Conservation (phyloP, 2,113 vertebrate genomes). For the Sylvietta virens region DNA sequence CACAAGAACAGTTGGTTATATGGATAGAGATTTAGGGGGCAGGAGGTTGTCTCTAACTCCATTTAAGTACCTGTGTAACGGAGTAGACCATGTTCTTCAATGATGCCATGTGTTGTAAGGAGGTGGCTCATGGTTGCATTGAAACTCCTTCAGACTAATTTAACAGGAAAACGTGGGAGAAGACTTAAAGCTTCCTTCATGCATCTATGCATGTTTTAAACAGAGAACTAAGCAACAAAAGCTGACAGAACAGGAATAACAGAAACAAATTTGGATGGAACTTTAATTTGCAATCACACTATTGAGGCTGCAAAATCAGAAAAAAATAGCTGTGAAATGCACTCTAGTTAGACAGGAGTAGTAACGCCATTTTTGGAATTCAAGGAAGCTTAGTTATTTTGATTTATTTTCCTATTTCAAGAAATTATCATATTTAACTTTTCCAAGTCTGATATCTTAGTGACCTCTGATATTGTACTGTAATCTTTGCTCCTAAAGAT, state of each 20-base stretch:
- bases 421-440: not conserved
- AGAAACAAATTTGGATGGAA: not conserved
- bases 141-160: not conserved
- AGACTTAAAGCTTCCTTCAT: not conserved
- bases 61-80: not conserved
- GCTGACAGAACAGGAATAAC: not conserved
- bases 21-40: not conserved
- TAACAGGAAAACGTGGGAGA: not conserved
- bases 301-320: not conserved
- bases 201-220: not conserved
- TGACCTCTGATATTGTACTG: not conserved
- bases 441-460: not conserved
- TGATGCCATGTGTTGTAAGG: not conserved
- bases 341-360: not conserved
- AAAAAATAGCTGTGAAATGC: not conserved
- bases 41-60: not conserved
- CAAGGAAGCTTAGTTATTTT: not conserved
- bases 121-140: rapidly evolving
- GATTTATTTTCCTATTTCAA: not conserved
- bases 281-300: not conserved
- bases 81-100: not conserved
- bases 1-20: not conserved
- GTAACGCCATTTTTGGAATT: not conserved
- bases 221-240: not conserved
- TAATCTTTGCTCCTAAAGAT: not conserved